These are phyloP conservation scores for Listronotus oregonensis DNA, from an alignment of 1,140 invertebrate species.

Conservation along the genomic window DNA sequence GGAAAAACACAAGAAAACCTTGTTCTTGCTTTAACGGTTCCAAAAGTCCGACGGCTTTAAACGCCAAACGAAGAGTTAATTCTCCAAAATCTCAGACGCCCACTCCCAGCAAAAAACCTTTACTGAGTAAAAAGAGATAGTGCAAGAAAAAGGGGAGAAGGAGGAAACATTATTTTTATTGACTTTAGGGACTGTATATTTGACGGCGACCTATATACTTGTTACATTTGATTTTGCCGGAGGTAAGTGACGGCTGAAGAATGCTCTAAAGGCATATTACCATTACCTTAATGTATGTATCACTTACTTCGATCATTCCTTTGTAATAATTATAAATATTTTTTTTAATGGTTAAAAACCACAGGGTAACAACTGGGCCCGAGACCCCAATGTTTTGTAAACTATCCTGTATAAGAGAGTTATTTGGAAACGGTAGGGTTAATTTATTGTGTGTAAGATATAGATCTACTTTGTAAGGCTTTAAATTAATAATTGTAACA, in stretches of 20 bases:
- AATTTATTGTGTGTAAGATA: slow-evolving; percentile 19
- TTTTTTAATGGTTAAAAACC: slow-evolving; percentile 7
- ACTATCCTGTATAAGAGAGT: slow-evolving; percentile 11
- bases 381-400: slow-evolving; percentile 16
- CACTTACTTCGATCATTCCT: slow-evolving; percentile 2
- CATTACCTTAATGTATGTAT: background rate
- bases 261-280: background rate
- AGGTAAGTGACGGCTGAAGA: background rate
- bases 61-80: slow-evolving; percentile 44
- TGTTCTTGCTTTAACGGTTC: slow-evolving; percentile 53
- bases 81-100: slow-evolving; percentile 46
- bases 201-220: background rate
- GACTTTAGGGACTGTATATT: background rate
- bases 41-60: slow-evolving; percentile 39
- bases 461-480: background rate
- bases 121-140: slow-evolving; percentile 55
- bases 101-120: slow-evolving; percentile 49
- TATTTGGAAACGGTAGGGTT: background rate
- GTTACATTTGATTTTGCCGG: no score
- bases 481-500: slow-evolving; percentile 14
- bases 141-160: slow-evolving; percentile 41
- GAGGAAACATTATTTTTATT: slow-evolving; percentile 10
- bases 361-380: slow-evolving; percentile 25
- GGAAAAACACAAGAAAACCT: slow-evolving; percentile 48
- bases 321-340: slow-evolving; percentile 4